Evolutionary conservation across 2,888 invertebrate species (phyloP), one percentile per base, ranked within the genome.

Genomic region (Caenorhabditis drosophilae): DNA sequence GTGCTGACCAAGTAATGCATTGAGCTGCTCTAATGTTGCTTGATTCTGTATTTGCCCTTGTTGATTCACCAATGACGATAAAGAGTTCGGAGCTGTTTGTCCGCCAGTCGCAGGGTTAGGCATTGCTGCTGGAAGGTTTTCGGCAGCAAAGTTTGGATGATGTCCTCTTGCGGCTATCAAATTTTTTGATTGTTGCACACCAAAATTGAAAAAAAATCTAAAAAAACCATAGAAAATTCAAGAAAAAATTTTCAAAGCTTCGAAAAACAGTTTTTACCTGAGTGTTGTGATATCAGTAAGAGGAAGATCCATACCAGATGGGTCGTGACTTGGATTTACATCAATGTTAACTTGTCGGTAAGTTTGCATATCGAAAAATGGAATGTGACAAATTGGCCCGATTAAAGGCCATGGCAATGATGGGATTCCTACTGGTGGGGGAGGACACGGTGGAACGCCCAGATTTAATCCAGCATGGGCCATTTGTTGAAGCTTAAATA

Each of bases 181-280:
- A 40, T 68, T 69, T 22, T 77, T 54, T 3, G 80, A 75, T 41
- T 80, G 80, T 48, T 77, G 76, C 9, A 80, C 77, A 23, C 80
- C 80, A 42, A 80, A 73, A 52, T 80, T 80, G 73, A 77, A 79
- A 63, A 79, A 79, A 51, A 71, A 79, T 45, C 80, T 70, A 57
- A 45, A 69, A 58, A 56, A 35, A 12, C 15, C n/a, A 48, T 35
- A 15, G 2, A 6, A 38, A 23, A 34, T 38, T 11, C 7, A 40
- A 22, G 20, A 35, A 7, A 41, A 27, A 16, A 35, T 45, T 2
- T 25, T 18, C 34, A 26, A 36, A n/a, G 38, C n/a, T n/a, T n/a
- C n/a, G n/a, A n/a, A n/a, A n/a, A n/a, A n/a, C n/a, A n/a, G n/a
- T n/a, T n/a, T n/a, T n/a, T n/a, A 73, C 73, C 73, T 59, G 11